Base-by-base conservation (phyloP, 2,113 vertebrate species). In the Pluvialis apricaria region DNA sequence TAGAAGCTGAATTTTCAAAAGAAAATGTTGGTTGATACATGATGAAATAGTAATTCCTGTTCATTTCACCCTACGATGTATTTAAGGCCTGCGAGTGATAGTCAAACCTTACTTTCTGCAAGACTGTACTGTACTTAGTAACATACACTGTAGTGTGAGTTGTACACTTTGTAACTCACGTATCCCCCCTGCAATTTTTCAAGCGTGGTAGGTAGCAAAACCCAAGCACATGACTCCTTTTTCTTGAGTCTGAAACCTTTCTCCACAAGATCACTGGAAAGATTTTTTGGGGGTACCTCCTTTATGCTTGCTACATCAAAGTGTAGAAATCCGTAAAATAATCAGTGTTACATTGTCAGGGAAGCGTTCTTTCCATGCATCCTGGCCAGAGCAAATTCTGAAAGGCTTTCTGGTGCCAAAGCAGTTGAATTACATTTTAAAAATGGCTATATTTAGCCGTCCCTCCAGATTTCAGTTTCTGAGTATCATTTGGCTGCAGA, bases 301-400 rank as follows among this genome's bases (percentile, higher is more conserved):
- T 86, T 29, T 49, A 55, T 36, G 9, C n/a, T 92, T 54, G 7
- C 44, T 87, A 70, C 64, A 51, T 47, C 57, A 22, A 78, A 94
- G 78, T 90, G 70, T 14, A 86, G 49, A 90, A 92, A 88, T 66
- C 55, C 75, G 70, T 87, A 80, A 92, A 92, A 91, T 82, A 85
- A 85, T 85, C 83, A 70, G 38, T n/a, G 13, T 88, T 91, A 92
- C 84, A 76, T 45, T 84, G 62, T 94, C 44, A 96, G 84, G 76
- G 78, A 90, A 94, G 55, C 15, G 1, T 88, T 90, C 61, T 94
- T 96, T 96, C 94, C 96, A 81, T 83, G 25, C 80, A 89, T 86
- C 68, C 49, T 60, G 79, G 89, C 86, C 91, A 94, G 75, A 97
- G 70, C 26, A 95, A 95, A 92, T 95, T 84, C 84, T 80, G 71